Evolutionary conservation across 2,113 vertebrate genomes (phyloP), one percentile per base, ranked within the genome.

Genomic region (Nannospalax galili): DNA sequence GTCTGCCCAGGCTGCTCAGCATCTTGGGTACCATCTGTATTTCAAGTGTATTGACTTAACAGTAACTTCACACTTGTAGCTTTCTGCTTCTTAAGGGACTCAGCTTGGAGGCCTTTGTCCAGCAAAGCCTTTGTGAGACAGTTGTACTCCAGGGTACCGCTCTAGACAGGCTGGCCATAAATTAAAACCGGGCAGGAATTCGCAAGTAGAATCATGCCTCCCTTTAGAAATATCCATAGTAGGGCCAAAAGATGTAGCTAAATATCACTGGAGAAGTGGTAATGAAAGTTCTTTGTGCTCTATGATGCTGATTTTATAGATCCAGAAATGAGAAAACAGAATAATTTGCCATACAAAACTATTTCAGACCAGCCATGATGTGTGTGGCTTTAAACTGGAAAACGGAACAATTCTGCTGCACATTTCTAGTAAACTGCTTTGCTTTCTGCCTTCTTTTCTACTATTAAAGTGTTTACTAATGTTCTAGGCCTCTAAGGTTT

Each of bases 151-250:
- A 40, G 84, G 58, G 79, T 56, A 20, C 5, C 9, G 52, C 62
- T 90, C 74, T 81, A 64, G 22, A n/a, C 60, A 65, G 80, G 56
- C 37, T n/a, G 24, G n/a, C 70, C n/a, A 3, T 79, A 74, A 90
- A 67, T 89, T 82, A 19, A 92, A 90, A 92, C 88, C 52, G 32
- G 81, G 48, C 40, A 28, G 56, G 62, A 90, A 52, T 45, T 94
- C 60, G 58, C 91, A 72, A 81, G 42, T 73, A 72, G 81, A 72
- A 82, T 95, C 93, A 84, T 84, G 65, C 62, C 60, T 94, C 45
- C 70, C 56, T 56, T 90, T 95, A 80, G 72, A 95, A 93, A 90
- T 79, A 65, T 56, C 60, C 79, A 12, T 81, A 74, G 35, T 87
- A 28, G 19, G 22, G 67, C 67, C 72, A 45, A 80, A 93, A 79